Evolutionary conservation across 2,797 vertebrate genomes (phyloP).

Genomic region (Knipowitschia caucasica): DNA sequence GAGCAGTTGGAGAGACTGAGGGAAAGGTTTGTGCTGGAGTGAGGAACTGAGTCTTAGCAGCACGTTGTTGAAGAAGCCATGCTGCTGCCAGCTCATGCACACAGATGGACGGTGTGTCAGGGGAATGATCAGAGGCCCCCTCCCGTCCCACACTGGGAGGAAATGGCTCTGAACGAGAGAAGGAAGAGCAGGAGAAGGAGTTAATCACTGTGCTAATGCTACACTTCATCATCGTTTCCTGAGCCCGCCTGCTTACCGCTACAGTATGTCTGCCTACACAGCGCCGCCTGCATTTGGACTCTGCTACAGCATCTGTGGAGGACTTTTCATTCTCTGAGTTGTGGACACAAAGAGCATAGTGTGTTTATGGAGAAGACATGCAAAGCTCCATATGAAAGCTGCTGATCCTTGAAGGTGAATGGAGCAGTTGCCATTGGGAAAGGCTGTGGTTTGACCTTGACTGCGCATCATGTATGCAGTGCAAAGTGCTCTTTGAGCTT

Average conservation of each 20-base stretch:
- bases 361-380: slow-evolving; percentile 43
- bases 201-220: slow-evolving; percentile 81
- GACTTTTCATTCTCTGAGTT: slow-evolving; percentile 29
- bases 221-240: slow-evolving; percentile 82
- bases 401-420: slow-evolving; percentile 66
- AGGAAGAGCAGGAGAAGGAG: slow-evolving; percentile 78
- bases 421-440: slow-evolving; percentile 28
- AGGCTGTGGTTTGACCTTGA: slow-evolving; percentile 54
- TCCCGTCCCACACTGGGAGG: slow-evolving; percentile 67
- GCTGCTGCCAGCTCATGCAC: slow-evolving; percentile 61
- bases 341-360: slow-evolving; percentile 29
- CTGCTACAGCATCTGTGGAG: slow-evolving; percentile 19
- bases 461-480: slow-evolving; percentile 42
- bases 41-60: slow-evolving; percentile 52
- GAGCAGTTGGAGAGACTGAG: slow-evolving; percentile 38
- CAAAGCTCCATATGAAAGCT: slow-evolving; percentile 44
- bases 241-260: slow-evolving; percentile 63
- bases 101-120: slow-evolving; percentile 74
- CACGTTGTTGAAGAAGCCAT: slow-evolving; percentile 59
- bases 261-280: slow-evolving; percentile 55
- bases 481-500: slow-evolving; percentile 60
- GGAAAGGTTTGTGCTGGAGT: slow-evolving; percentile 58
- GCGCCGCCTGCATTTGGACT: slow-evolving; percentile 55
- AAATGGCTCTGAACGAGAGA: slow-evolving; percentile 80
- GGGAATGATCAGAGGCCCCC: slow-evolving; percentile 73